phyloP scores from a whole-genome alignment of 2,797 vertebrate species.

The Danio kyathit region DNA sequence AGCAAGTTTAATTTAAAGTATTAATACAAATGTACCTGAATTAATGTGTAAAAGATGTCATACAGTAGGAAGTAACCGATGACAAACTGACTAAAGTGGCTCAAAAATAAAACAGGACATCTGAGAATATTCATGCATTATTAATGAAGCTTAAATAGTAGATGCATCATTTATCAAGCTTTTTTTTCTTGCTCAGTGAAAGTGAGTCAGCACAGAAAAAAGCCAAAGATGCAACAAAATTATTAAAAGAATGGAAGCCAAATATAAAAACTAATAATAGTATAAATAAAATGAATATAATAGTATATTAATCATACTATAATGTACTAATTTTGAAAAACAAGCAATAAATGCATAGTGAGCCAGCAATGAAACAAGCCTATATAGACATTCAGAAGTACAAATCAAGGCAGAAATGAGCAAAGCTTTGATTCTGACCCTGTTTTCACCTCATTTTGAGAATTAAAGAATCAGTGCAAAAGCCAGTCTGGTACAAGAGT shows the following conservation, averaged over 20 bases:
- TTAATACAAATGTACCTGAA: no score
- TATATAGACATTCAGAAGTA: no score
- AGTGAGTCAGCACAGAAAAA: not conserved
- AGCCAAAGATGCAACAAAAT: no score
- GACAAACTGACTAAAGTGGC: not conserved
- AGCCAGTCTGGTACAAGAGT: not conserved
- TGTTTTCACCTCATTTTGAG: not conserved
- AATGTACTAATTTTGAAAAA: no score
- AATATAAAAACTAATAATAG: no score
- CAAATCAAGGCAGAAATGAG: not conserved
- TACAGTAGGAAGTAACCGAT: not conserved
- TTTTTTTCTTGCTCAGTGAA: not conserved
- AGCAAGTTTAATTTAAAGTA: no score
- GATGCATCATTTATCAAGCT: not conserved
- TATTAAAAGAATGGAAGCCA: no score
- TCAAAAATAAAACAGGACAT: not conserved
- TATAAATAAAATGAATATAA: no score
- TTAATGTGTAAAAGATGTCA: not conserved
- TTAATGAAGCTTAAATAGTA: not conserved
- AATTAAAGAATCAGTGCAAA: not conserved
- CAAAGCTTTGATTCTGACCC: not conserved
- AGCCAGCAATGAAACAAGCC: no score
- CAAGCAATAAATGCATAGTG: no score
- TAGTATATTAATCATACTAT: no score
- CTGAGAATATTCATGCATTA: constrained; percentile 18